Percentiles rank a stretch among this genome's conserved stretches.
Evolutionary conservation across 1,140 invertebrate genomes (phyloP).

Genomic region (Nasonia vitripennis): DNA sequence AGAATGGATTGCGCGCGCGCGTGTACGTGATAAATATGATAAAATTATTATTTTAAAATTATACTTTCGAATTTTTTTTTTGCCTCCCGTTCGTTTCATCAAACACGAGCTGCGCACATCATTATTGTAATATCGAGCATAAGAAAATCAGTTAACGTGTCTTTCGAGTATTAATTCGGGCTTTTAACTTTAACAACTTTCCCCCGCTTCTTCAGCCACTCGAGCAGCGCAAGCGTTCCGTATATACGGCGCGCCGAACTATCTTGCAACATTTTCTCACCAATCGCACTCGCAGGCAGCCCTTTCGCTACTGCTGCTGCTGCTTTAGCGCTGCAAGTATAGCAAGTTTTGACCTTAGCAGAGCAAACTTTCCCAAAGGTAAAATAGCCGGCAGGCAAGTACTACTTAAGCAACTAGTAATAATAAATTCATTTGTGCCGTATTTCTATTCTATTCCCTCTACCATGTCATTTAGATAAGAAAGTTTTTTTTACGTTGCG

Average conservation of each 20-base stretch:
- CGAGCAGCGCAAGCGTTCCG: not conserved
- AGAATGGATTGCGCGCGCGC: conserved; percentile 24
- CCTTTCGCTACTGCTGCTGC: conserved; percentile 53
- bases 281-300: conserved; percentile 59
- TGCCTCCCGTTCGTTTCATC: not conserved
- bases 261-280: conserved; percentile 69
- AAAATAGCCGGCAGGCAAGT: conserved; percentile 64
- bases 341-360: conserved; percentile 67
- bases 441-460: conserved; percentile 8
- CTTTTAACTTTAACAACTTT: conserved; percentile 71
- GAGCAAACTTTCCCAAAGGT: conserved; percentile 65
- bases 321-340: conserved; percentile 55
- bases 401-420: conserved; percentile 33
- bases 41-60: conserved; percentile 48
- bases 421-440: conserved; percentile 31
- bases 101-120: conserved; percentile 49
- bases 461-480: conserved; percentile 5
- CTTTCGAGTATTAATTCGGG: conserved; percentile 73
- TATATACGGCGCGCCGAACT: conserved; percentile 58
- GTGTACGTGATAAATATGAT: conserved; percentile 38
- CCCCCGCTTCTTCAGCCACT: conserved; percentile 62
- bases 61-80: not conserved
- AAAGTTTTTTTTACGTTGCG: not conserved
- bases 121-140: conserved; percentile 68
- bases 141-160: conserved; percentile 71